These are phyloP conservation scores for Psylliodes chrysocephalus DNA, from an alignment of 2,888 invertebrate genomes.

Conservation along the genomic window DNA sequence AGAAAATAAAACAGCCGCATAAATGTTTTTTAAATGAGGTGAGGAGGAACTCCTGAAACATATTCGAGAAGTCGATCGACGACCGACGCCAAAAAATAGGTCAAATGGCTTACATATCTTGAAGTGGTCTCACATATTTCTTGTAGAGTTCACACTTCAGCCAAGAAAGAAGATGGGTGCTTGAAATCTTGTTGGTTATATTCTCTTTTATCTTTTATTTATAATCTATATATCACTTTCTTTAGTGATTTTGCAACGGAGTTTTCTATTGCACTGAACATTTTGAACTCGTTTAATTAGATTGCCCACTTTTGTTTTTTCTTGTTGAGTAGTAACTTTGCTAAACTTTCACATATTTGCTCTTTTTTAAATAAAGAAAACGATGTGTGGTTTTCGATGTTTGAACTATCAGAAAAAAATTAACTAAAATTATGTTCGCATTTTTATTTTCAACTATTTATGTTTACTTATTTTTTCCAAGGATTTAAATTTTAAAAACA, in stretches of 20 bases:
- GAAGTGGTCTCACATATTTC: constrained; percentile 24
- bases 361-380: no score
- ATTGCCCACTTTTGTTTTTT: no score
- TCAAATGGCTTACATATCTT: constrained; percentile 28
- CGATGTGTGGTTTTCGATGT: no score
- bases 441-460: no score
- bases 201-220: constrained; percentile 18
- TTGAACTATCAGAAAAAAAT: no score
- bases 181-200: constrained; percentile 16
- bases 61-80: background rate
- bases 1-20: constrained; percentile 18
- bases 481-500: no score
- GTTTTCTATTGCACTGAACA: background rate
- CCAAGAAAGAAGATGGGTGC: background rate
- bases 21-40: constrained; percentile 25
- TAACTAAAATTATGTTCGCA: no score
- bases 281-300: background rate
- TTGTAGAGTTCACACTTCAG: constrained; percentile 25
- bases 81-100: constrained; percentile 21
- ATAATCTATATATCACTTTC: constrained; percentile 3
- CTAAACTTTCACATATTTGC: no score
- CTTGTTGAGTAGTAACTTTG: no score
- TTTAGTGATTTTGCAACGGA: background rate
- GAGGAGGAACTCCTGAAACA: background rate
- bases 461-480: no score